Conservation (phyloP, 2,888 invertebrate genomes). For the Heliothis peltigera region DNA sequence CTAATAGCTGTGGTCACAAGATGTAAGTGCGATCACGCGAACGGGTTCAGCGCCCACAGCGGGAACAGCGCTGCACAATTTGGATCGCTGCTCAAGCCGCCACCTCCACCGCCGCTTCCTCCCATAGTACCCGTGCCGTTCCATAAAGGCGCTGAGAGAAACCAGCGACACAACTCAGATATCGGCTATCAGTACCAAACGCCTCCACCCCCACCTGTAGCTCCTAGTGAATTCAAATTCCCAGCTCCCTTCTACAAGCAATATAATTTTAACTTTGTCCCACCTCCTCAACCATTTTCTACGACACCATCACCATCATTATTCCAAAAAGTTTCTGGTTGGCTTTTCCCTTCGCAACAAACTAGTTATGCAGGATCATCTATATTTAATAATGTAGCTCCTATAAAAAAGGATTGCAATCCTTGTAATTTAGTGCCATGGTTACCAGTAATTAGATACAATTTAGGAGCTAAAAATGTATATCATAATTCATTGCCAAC, state of each 20-base stretch:
- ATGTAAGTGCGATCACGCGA: conserved; percentile 74
- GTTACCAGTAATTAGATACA: conserved; percentile 92
- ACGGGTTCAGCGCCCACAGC: conserved; percentile 69
- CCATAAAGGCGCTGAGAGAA: conserved; percentile 75
- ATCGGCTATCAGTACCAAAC: conserved; percentile 78
- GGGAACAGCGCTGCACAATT: conserved; percentile 76
- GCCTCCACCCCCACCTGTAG: conserved; percentile 71
- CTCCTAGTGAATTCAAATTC: conserved; percentile 79
- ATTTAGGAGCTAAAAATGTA: conserved; percentile 79
- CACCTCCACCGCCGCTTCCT: conserved; percentile 80
- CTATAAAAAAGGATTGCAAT: conserved; percentile 91
- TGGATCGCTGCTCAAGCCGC: conserved; percentile 83
- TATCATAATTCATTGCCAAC: conserved; percentile 76
- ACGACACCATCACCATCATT: conserved; percentile 87
- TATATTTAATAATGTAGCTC: conserved; percentile 68
- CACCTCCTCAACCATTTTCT: conserved; percentile 83
- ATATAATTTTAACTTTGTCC: conserved; percentile 85
- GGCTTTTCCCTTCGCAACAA: conserved; percentile 90
- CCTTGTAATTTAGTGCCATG: conserved; percentile 95
- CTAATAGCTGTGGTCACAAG: conserved; percentile 72
- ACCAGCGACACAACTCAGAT: conserved; percentile 79
- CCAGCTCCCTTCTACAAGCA: conserved; percentile 86
- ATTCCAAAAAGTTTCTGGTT: conserved; percentile 90
- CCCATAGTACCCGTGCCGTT: conserved; percentile 82
- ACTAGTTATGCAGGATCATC: conserved; percentile 70